Base-by-base conservation (phyloP, 2,888 invertebrate genomes). In the Papilio protenor region DNA sequence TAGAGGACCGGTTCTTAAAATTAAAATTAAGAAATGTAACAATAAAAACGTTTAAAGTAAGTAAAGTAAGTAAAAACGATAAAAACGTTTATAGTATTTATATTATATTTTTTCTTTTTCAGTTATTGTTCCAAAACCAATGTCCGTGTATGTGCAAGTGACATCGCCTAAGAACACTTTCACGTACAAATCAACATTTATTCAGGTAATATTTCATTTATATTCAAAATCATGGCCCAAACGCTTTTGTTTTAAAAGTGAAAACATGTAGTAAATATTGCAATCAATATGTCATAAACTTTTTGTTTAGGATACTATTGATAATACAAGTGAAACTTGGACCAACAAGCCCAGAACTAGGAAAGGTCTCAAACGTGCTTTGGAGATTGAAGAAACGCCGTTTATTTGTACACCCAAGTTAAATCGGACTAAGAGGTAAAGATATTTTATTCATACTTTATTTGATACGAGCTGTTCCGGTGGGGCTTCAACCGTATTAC, bases 391-490 rank as follows among this genome's bases (percentile, higher is more conserved):
- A 82, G 94, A 95, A 10, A 96, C 95, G 0, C 96, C 96, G 0
- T 96, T 96, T 84, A 92, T 96, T 64, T 95, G 96, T 79, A 96
- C 96, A 0, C 96, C 96, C 0, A 95, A 95, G 82, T 77, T 93
- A 40, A 83, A 84, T 1, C 86, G 89, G 16, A 86, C 85, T 1
- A 89, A 87, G 78, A 92, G 92, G 94, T 94, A 86, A 45, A 1
- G 12, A 14, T 47, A 14, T 23, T 40, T 40, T 40, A 40, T 33
- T 1, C 40, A 5, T 40, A 40, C 1, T 40, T 6, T 40, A 40
- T 40, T 40, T 8, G 0, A 40, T 40, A 40, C 27, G 27, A 27
- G 1, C 27, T 27, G 27, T 27, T 27, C 27, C 27, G 1, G 27
- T 27, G 27, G 1, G 27, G 27, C 27, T 27, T 27, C 27, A 27